Conservation (phyloP, 1,140 invertebrate genomes). For the Hypsibius dujardini region DNA sequence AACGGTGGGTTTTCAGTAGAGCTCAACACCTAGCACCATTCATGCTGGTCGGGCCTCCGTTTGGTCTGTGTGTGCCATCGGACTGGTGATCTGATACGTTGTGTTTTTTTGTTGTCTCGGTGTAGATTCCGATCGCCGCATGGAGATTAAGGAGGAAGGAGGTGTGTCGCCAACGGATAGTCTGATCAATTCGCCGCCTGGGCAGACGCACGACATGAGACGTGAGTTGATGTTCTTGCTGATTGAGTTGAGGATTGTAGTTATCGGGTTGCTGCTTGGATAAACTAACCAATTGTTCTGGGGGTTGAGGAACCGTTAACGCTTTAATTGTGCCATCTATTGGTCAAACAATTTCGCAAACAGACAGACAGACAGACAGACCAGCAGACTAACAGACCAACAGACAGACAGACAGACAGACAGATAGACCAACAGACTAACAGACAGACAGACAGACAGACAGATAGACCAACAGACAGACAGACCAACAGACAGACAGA, state of each 20-base stretch:
- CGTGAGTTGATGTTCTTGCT: neutral
- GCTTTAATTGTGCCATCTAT: neutral
- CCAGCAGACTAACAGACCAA: too few species aligned
- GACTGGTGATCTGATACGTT: neutral
- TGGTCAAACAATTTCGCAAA: neutral
- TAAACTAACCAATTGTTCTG: neutral
- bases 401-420: too few species aligned
- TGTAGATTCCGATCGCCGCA: neutral
- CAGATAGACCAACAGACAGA: too few species aligned
- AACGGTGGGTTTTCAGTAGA: neutral
- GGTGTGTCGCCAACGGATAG: neutral
- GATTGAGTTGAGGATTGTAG: too few species aligned
- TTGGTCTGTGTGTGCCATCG: neutral
- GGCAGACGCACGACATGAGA: neutral
- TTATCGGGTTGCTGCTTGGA: too few species aligned
- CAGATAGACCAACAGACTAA: too few species aligned
- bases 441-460: too few species aligned
- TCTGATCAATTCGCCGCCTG: constrained; percentile 8
- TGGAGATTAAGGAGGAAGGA: constrained; percentile 15
- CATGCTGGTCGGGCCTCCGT: neutral
- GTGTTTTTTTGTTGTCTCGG: neutral
- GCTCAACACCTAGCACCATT: too few species aligned
- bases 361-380: neutral
- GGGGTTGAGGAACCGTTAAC: neutral
- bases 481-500: too few species aligned